phyloP scores from a whole-genome alignment of 2,113 vertebrate species.

The Scartelaos histophorus region DNA sequence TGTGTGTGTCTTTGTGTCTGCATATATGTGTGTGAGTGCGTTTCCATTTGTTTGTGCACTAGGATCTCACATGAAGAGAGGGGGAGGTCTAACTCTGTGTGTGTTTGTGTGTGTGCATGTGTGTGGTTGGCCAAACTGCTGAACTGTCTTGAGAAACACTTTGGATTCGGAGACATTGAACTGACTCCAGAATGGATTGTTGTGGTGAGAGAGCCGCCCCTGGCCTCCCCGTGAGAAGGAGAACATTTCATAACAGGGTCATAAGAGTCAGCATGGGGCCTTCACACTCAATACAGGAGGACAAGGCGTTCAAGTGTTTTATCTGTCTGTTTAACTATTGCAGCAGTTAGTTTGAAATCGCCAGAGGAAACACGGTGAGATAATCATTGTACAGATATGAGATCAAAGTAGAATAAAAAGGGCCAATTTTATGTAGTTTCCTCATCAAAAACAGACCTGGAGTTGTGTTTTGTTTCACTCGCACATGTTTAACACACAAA shows the following conservation, averaged over 20 bases:
- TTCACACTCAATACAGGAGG: not conserved
- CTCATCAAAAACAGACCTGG: too few relatives aligned
- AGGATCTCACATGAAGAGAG: constrained; percentile 3
- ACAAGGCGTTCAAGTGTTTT: not conserved
- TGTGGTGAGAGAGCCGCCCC: constrained; percentile 40
- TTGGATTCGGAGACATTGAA: not conserved
- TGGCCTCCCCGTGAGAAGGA: constrained; percentile 38
- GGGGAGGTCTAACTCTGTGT: not conserved
- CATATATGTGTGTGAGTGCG: not conserved
- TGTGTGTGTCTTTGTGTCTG: not conserved
- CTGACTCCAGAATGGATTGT: constrained; percentile 1
- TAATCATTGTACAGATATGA: not conserved
- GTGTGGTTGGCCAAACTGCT: not conserved
- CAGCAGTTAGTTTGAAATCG: not conserved
- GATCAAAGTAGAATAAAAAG: not conserved
- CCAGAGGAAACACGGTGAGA: not conserved
- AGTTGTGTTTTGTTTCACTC: too few relatives aligned
- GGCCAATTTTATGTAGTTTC: too few relatives aligned
- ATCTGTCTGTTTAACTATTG: not conserved
- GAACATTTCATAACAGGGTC: constrained; percentile 30
- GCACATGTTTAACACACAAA: too few relatives aligned
- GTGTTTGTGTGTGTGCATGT: not conserved
- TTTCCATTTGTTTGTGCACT: too few relatives aligned
- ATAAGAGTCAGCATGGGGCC: constrained; percentile 22
- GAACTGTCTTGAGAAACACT: constrained; percentile 6